Base-by-base conservation (phyloP, 2,797 vertebrate species). In the Melanogrammus aeglefinus region DNA sequence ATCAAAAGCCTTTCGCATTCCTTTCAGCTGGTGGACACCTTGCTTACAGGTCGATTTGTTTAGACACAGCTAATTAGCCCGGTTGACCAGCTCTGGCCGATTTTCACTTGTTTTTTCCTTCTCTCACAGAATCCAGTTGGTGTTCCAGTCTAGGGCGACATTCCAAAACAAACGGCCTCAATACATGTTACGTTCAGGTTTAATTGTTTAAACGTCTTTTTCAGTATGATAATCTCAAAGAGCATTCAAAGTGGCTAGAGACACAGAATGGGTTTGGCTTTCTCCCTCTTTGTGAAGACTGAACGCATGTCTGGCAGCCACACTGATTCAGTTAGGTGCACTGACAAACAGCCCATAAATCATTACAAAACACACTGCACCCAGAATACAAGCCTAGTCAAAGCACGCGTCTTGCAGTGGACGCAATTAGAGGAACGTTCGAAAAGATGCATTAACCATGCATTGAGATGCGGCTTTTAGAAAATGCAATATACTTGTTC, bases 261-360 rank as follows among this genome's bases (percentile, higher is more conserved):
- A 36, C 5, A 36, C 0, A 36, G 35, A 36, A 7, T 16, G 13
- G 14, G 24, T 71, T 76, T 39, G 12, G 27, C n/a, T 27, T 51
- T 21, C 44, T 13, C 12, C 12, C 66, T 12, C 0, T n/a, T 10
- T 63, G 57, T 47, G 57, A 51, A 29, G 36, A 51, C 31, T 6
- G 18, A 35, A 27, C 14, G 63, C 74, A 36, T 51, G 51, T 63
- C 38, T 39, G 16, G n/a, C 41, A 16, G 14, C 31, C 69, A n/a
- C 75, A 51, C 41, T 6, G 24, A 21, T 70, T 38, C 41, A 6
- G 63, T 31, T 14, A 73, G 78, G 27, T 79, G 70, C 69, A 75
- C 75, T 47, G 36, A 73, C 24, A 76, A 76, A 76, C 72, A 57
- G 31, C 33, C 38, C 72, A 77, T 70, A 38, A 70, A 74, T 77